Conservation (phyloP, 2,797 vertebrate species). For the Spizella passerina region DNA sequence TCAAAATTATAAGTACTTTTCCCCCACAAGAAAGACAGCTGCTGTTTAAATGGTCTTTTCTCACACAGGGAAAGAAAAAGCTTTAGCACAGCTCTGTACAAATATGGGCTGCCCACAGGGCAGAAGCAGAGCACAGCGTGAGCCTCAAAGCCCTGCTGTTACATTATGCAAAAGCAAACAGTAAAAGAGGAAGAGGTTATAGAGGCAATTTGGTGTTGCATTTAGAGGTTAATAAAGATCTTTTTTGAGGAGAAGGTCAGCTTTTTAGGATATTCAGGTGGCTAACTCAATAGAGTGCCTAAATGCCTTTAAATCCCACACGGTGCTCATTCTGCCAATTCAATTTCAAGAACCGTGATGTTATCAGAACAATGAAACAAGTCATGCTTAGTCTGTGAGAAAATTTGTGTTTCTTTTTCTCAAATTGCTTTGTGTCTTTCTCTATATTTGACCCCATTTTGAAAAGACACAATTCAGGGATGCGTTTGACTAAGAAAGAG, state of each 20-base stretch:
- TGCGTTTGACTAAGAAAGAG: background rate
- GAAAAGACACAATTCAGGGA: background rate
- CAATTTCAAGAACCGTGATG: background rate
- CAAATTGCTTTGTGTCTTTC: background rate
- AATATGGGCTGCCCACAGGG: background rate
- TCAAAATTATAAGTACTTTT: background rate
- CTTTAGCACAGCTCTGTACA: background rate
- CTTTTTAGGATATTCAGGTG: background rate
- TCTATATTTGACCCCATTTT: background rate
- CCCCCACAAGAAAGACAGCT: background rate
- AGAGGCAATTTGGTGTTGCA: background rate
- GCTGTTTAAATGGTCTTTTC: background rate
- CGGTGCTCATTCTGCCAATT: background rate
- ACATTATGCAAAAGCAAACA: conserved; percentile 19
- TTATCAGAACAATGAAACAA: background rate
- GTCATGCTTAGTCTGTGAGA: background rate
- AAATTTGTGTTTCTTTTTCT: background rate
- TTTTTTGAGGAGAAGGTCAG: background rate
- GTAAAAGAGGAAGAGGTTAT: background rate
- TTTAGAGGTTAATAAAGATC: conserved; percentile 6
- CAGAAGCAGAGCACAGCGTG: background rate
- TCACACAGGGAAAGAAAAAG: background rate
- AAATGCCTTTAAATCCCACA: background rate
- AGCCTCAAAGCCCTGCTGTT: background rate
- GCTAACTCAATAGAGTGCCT: background rate